A percentile compares a stretch with the other conserved stretches of the same genome.
These are phyloP conservation scores for Tokudaia muenninki DNA, from an alignment of 2,797 vertebrate genomes.

Conservation along the genomic window DNA sequence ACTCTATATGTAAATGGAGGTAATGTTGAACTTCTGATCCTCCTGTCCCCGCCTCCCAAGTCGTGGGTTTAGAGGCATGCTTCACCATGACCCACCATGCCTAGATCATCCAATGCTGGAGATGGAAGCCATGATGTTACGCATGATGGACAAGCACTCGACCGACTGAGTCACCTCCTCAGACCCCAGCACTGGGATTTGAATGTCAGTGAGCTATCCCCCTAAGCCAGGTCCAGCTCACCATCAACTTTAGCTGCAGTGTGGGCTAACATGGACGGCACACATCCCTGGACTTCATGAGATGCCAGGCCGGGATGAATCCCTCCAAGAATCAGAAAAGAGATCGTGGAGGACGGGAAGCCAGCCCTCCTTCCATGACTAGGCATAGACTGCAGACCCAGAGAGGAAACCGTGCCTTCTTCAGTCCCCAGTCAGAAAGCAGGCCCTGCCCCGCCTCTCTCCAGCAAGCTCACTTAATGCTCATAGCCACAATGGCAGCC, in stretches of 20 bases:
- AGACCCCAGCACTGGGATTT: neutral
- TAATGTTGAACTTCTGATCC: neutral
- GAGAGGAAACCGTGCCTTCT: fast-evolving
- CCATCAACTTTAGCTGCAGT: too few relatives aligned
- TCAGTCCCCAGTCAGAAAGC: fast-evolving
- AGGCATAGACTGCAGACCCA: neutral
- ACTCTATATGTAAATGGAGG: neutral
- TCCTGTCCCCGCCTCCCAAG: neutral
- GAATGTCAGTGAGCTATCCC: neutral
- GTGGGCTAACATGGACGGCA: neutral
- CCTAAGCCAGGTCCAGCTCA: neutral
- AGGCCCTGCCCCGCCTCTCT: neutral
- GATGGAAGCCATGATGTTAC: neutral
- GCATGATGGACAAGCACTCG: neutral
- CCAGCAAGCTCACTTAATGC: fast-evolving
- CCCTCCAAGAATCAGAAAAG: neutral
- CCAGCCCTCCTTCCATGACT: fast-evolving
- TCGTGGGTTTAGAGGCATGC: neutral
- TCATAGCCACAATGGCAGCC: fast-evolving
- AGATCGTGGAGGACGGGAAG: too few relatives aligned
- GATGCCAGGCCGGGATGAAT: neutral
- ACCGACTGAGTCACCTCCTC: neutral
- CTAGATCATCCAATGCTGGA: neutral
- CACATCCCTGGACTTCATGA: neutral
- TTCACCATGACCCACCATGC: neutral